Conservation (phyloP, 2,888 invertebrate genomes). For the Drosophila monieri region DNA sequence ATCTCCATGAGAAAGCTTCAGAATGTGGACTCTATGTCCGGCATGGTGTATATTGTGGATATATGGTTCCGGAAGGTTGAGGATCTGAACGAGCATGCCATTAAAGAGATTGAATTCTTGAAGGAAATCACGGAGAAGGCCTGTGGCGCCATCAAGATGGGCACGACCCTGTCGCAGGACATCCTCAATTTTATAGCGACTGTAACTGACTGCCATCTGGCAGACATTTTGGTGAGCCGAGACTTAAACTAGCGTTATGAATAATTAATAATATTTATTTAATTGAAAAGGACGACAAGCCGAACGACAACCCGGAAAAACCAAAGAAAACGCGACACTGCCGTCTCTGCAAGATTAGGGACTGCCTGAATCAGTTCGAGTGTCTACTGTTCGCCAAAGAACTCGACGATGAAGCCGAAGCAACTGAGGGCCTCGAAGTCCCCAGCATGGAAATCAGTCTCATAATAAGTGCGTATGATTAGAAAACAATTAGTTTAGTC, state of each 20-base stretch:
- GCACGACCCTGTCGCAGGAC: conserved; percentile 6
- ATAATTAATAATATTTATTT: no score
- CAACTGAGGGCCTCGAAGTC: conserved; percentile 87
- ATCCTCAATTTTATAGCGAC: conserved; percentile 63
- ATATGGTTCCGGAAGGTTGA: conserved; percentile 74
- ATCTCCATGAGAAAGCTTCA: conserved; percentile 44
- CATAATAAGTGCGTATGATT: conserved; percentile 84
- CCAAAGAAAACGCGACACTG: conserved; percentile 57
- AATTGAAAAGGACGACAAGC: conserved; percentile 48
- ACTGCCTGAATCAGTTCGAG: conserved; percentile 85
- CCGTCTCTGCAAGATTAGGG: conserved; percentile 84
- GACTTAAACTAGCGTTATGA: no score
- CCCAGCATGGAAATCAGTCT: conserved; percentile 86
- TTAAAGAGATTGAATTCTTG: conserved; percentile 65
- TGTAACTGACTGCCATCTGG: conserved; percentile 82
- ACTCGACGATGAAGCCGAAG: conserved; percentile 83
- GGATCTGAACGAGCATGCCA: conserved; percentile 46
- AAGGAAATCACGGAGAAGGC: conserved; percentile 64
- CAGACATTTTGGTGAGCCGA: conserved; percentile 69
- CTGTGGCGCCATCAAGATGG: conserved; percentile 36
- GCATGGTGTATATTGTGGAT: conserved; percentile 65
- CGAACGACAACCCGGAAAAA: background rate
- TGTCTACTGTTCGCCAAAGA: conserved; percentile 85
- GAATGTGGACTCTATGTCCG: conserved; percentile 47
- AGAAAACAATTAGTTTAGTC: background rate